These are phyloP conservation scores for Trinectes maculatus DNA, from an alignment of 2,113 vertebrate species.

Conservation along the genomic window DNA sequence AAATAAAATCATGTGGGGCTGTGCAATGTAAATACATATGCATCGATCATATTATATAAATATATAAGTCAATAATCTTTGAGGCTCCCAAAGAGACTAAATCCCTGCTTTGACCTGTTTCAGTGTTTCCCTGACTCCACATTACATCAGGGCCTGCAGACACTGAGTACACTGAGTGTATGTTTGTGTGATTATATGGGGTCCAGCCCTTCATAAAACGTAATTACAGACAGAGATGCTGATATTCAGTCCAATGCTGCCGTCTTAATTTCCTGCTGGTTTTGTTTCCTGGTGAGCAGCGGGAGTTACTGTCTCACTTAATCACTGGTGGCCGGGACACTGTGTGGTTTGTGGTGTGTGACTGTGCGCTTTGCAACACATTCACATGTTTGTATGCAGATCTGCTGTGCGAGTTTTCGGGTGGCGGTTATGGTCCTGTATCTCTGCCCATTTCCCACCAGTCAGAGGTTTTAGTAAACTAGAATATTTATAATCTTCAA, in stretches of 20 bases:
- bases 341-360: constrained; percentile 53
- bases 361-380: constrained; percentile 20
- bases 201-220: constrained; percentile 40
- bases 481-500: constrained; percentile 11
- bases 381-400: constrained; percentile 23
- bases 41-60: too few relatives aligned
- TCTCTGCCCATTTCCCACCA: constrained; percentile 30
- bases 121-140: not conserved
- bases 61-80: too few relatives aligned
- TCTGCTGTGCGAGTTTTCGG: not conserved
- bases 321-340: constrained; percentile 12
- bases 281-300: constrained; percentile 38
- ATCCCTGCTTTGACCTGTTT: constrained; percentile 34
- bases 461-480: constrained; percentile 35
- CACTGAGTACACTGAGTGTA: constrained; percentile 2
- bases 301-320: constrained; percentile 33
- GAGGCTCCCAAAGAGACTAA: constrained; percentile 24
- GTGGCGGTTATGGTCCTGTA: constrained; percentile 9
- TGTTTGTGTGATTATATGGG: constrained; percentile 16
- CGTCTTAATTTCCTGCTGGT: constrained; percentile 58
- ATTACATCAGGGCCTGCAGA: not conserved
- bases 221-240: constrained; percentile 35
- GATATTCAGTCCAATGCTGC: constrained; percentile 25
- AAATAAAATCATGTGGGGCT: too few relatives aligned
- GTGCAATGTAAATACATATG: too few relatives aligned